Conservation (phyloP, 2,888 invertebrate species). For the Athrips mouffetella region DNA sequence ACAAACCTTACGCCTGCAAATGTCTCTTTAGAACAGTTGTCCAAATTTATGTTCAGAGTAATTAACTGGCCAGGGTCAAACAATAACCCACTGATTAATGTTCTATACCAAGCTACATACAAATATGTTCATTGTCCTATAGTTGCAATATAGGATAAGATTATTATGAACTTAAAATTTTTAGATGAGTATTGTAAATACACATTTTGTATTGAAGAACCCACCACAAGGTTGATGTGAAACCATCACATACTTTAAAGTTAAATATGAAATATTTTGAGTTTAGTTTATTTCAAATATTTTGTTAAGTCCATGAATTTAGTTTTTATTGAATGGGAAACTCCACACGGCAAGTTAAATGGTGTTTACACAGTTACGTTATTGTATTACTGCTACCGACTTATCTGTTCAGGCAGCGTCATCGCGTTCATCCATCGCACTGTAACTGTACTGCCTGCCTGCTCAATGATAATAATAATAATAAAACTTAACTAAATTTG, state of each 20-base stretch:
- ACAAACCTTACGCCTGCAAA: neutral
- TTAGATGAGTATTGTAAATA: slow-evolving; percentile 46
- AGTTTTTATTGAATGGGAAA: slow-evolving; percentile 17
- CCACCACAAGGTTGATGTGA: slow-evolving; percentile 51
- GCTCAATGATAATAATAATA: too few species aligned
- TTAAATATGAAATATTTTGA: neutral
- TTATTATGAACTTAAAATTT: slow-evolving; percentile 19
- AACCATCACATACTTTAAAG: slow-evolving; percentile 33
- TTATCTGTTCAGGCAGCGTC: too few species aligned
- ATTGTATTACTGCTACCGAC: too few species aligned
- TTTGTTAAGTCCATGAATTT: slow-evolving; percentile 32
- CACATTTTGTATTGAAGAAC: slow-evolving; percentile 41
- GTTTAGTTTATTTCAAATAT: neutral
- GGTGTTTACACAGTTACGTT: too few species aligned
- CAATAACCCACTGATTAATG: too few species aligned
- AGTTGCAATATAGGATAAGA: slow-evolving; percentile 37
- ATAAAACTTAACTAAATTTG: too few species aligned
- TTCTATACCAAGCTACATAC: neutral
- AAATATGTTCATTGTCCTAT: slow-evolving; percentile 17
- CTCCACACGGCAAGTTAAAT: too few species aligned
- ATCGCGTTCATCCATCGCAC: too few species aligned
- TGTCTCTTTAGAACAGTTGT: neutral
- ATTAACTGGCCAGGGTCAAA: neutral
- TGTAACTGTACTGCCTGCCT: too few species aligned
- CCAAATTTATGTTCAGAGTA: neutral